phyloP scores from a whole-genome alignment of 2,888 invertebrate species.

The Ceriagrion tenellum region DNA sequence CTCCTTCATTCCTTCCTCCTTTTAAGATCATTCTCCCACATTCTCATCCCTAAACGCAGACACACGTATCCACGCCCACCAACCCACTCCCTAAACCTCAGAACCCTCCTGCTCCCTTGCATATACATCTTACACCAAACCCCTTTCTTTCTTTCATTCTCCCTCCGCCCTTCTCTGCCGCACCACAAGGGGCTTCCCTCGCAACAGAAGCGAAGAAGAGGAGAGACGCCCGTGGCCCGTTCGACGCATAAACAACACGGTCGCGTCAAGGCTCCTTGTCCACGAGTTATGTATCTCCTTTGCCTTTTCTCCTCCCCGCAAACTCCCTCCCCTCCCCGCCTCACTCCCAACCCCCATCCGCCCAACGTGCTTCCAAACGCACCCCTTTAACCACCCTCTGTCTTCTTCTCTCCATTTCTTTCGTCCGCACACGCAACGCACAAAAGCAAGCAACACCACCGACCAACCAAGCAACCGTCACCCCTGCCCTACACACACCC shows the following conservation, averaged over 20 bases:
- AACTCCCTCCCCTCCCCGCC: neutral
- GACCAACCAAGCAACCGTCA: neutral
- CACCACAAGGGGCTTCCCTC: neutral
- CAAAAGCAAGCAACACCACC: neutral
- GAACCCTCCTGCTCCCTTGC: neutral
- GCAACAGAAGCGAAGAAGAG: constrained; percentile 31
- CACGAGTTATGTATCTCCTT: constrained; percentile 57
- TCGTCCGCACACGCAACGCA: neutral
- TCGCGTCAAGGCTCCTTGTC: constrained; percentile 51
- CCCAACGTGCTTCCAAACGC: neutral
- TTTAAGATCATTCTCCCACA: neutral
- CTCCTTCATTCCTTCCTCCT: neutral
- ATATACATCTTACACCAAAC: constrained; percentile 13
- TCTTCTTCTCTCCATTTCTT: neutral
- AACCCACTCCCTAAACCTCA: neutral
- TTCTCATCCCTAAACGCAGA: neutral
- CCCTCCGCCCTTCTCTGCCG: neutral
- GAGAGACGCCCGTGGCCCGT: constrained; percentile 30
- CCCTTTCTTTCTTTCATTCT: neutral
- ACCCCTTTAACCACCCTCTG: neutral
- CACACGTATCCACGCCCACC: too few relatives aligned
- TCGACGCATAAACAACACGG: constrained; percentile 59
- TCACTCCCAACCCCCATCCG: too few relatives aligned
- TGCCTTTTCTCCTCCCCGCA: neutral
- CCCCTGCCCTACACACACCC: neutral